Percentiles rank a stretch among this genome's conserved stretches.
Evolutionary conservation across 2,797 vertebrate genomes (phyloP).

Genomic region (Prionace glauca): DNA sequence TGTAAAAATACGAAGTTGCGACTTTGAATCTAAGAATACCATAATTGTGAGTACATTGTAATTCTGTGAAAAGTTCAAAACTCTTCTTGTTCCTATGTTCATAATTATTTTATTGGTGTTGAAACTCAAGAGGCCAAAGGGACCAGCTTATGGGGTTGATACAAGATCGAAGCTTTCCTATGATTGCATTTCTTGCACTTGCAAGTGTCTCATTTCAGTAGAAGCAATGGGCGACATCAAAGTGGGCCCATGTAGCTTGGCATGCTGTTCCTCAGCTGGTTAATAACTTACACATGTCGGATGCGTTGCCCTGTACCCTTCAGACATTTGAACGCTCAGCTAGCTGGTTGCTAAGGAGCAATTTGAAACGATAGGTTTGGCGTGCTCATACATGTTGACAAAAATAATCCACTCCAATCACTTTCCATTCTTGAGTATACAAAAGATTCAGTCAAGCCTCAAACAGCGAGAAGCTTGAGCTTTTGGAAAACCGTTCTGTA

Average conservation of each 20-base stretch:
- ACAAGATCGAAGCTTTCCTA: neutral
- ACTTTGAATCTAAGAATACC: neutral
- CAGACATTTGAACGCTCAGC: neutral
- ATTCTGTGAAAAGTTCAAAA: neutral
- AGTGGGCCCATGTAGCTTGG: no score
- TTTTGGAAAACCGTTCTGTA: constrained; percentile 19
- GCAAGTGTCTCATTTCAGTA: neutral
- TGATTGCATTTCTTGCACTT: neutral
- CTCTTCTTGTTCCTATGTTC: neutral
- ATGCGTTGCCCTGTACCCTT: neutral
- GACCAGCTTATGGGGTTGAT: neutral
- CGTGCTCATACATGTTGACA: neutral
- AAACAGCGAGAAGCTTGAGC: no score
- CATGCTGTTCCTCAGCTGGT: neutral
- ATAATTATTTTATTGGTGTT: neutral
- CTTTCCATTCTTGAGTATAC: neutral
- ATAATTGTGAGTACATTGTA: no score
- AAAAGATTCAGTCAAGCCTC: neutral
- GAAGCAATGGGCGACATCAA: neutral
- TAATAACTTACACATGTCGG: neutral
- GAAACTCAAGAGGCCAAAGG: neutral
- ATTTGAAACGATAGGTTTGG: neutral
- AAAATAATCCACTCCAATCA: neutral
- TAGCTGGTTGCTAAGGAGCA: neutral
- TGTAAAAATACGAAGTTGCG: neutral